These are phyloP conservation scores for Drosophila tsacasi DNA, from an alignment of 1,140 invertebrate species.

Conservation along the genomic window DNA sequence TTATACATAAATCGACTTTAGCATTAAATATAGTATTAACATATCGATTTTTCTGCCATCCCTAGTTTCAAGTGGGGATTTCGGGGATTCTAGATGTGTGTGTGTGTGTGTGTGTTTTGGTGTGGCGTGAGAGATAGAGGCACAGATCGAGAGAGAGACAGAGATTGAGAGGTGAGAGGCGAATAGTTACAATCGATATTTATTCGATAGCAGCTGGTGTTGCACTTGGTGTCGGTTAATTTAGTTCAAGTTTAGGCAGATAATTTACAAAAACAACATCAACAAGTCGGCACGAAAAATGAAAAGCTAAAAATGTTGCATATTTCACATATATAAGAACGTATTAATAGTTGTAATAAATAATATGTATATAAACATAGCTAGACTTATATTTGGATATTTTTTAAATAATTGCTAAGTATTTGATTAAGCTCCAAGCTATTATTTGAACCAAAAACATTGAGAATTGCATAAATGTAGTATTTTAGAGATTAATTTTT, in stretches of 20 bases:
- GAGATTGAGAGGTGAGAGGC: slow-evolving; percentile 34
- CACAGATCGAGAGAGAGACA: slow-evolving; percentile 23
- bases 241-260: slow-evolving; percentile 72
- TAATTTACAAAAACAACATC: slow-evolving; percentile 84
- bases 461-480: slow-evolving; percentile 2
- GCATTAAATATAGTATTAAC: not conserved
- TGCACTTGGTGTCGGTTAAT: slow-evolving; percentile 53
- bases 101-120: slow-evolving; percentile 3
- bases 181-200: slow-evolving; percentile 25
- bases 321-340: slow-evolving; percentile 39
- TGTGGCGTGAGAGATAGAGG: slow-evolving; percentile 31
- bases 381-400: slow-evolving; percentile 31
- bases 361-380: slow-evolving; percentile 25
- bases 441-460: slow-evolving; percentile 9
- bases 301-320: slow-evolving; percentile 37
- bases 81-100: not conserved
- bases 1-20: not conserved
- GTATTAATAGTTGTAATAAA: slow-evolving; percentile 38
- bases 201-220: slow-evolving; percentile 39
- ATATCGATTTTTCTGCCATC: not conserved
- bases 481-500: not conserved
- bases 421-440: slow-evolving; percentile 37
- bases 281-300: slow-evolving; percentile 60
- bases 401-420: slow-evolving; percentile 19
- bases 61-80: not conserved